Conservation (phyloP, 2,113 vertebrate species). For the Galbula dea region DNA sequence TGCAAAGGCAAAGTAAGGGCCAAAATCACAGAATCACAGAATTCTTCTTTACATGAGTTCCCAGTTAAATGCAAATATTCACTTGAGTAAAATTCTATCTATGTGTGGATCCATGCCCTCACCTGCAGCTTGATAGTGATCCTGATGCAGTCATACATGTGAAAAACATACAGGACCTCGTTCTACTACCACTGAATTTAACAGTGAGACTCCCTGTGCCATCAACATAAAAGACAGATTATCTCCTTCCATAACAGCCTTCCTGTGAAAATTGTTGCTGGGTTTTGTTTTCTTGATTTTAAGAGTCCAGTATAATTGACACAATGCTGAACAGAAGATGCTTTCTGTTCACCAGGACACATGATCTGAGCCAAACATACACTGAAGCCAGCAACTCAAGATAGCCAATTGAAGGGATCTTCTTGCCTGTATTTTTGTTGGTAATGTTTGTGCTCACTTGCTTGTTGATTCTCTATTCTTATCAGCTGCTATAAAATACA, state of each 20-base stretch:
- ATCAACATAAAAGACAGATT: neutral
- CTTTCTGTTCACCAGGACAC: neutral
- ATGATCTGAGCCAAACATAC: neutral
- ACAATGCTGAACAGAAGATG: neutral
- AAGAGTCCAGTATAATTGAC: neutral
- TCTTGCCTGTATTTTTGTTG: neutral
- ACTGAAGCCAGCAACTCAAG: neutral
- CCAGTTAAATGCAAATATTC: neutral
- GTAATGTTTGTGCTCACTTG: neutral
- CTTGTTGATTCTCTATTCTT: neutral
- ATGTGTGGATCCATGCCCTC: neutral
- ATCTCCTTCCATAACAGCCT: neutral
- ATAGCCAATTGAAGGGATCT: neutral
- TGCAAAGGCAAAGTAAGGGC: neutral
- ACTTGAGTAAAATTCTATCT: neutral
- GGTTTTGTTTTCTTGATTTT: neutral
- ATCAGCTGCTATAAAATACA: neutral
- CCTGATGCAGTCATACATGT: neutral
- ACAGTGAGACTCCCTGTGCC: neutral
- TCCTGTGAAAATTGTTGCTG: neutral
- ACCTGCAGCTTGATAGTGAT: neutral
- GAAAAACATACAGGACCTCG: neutral
- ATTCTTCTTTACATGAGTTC: neutral
- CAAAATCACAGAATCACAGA: no score
- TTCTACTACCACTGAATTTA: neutral